Evolutionary conservation across 2,113 vertebrate genomes (phyloP), one percentile per base, ranked within the genome.

Genomic region (Oxyura jamaicensis): DNA sequence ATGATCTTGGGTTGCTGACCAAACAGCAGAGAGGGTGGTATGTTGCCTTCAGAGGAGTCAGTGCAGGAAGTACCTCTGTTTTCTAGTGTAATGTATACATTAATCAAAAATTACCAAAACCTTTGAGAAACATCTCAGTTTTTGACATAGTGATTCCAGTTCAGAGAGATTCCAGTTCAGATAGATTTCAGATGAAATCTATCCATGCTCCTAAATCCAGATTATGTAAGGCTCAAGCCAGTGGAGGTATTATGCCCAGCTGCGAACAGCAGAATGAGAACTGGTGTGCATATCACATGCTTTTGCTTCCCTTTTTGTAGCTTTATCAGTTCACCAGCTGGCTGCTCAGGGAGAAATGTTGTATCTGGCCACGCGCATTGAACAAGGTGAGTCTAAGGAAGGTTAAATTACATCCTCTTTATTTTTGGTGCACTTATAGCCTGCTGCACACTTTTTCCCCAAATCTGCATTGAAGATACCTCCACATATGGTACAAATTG

Each of bases 291-390:
- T 20, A 31, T 78, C 6, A 39, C 1, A 1, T 59, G 25, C 3
- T 76, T 91, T 91, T 90, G 9, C 21, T 94, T 86, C 26, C 88
- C 12, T 93, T 92, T 50, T 96, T 96, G 80, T 96, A 99, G 99
- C 99, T 91, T 91, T 99, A 78, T 99, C 99, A 41, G 98, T 99
- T 92, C 99, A 99, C 96, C 99, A 99, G 96, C 96, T 99, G 91
- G 99, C 99, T 94, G 99, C 99, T 39, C 99, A 99, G 91, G 99
- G 99, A 65, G 99, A 99, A 97, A 99, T 99, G 99, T 98, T 99
- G 2, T 99, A 99, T 96, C 97, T 99, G 92, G 99, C 99, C 41
- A 99, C 98, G 19, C 99, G 99, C 84, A 99, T 99, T 88, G 99
- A 99, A 96, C 99, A 99, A 99, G 99, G 99, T 99, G 94, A 94